phyloP scores from a whole-genome alignment of 2,113 vertebrate species.

The Callithrix jacchus region DNA sequence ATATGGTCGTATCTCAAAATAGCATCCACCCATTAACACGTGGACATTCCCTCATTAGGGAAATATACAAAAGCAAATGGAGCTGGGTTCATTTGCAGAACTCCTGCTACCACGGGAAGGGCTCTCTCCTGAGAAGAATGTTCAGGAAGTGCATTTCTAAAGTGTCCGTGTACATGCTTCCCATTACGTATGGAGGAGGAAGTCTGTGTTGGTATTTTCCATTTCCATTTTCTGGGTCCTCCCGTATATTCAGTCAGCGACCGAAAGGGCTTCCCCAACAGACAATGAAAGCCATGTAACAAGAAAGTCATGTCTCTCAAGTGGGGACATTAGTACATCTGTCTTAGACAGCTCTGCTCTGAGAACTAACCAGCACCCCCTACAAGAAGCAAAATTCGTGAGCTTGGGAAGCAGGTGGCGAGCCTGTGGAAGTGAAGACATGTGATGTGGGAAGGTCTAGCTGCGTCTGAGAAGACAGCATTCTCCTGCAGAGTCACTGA shows the following conservation, averaged over 20 bases:
- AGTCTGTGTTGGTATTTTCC: neutral
- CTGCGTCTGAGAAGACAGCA: rapidly evolving
- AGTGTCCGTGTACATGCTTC: too few relatives aligned
- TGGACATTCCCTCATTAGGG: rapidly evolving
- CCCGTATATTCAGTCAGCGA: neutral
- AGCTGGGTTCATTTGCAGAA: rapidly evolving
- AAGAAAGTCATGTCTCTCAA: neutral
- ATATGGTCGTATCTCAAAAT: rapidly evolving
- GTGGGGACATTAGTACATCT: rapidly evolving
- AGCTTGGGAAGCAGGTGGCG: neutral
- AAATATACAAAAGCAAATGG: rapidly evolving
- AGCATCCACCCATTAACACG: rapidly evolving
- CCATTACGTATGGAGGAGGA: rapidly evolving
- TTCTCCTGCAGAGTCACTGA: rapidly evolving
- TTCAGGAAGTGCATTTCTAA: rapidly evolving
- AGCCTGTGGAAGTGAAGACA: rapidly evolving
- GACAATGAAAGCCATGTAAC: rapidly evolving
- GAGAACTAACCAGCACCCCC: neutral
- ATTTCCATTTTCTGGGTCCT: neutral
- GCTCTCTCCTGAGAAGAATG: neutral
- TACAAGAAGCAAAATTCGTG: rapidly evolving
- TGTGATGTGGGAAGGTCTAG: rapidly evolving
- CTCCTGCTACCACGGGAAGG: rapidly evolving
- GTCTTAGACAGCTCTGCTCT: neutral
- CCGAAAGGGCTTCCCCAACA: neutral